Base-by-base conservation (phyloP, 2,797 vertebrate genomes). In the Gobionotothen gibberifrons region DNA sequence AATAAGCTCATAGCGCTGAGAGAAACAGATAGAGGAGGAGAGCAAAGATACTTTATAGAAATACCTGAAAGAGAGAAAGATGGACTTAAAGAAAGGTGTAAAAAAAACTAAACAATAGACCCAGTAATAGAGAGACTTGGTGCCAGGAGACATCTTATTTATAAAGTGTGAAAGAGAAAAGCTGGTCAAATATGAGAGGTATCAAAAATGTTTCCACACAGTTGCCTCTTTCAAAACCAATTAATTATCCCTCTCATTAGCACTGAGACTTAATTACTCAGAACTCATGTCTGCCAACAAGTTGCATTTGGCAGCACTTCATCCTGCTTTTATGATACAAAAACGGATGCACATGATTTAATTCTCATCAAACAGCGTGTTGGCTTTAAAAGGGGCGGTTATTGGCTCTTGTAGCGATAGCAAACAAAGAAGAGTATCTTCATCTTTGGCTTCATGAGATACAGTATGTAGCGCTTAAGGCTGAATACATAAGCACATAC, bases 1-100 rank as follows among this genome's bases (percentile, higher is more conserved):
- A 83, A 88, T 80, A 78, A 85, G 69, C 73, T 69, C 43, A 77
- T 43, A 68, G 72, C 36, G 49, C 69, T 51, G 53, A 52, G 17
- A 85, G 69, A 62, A 74, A 72, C 12, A 43, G 73, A 75, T 77
- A 56, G 76, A 42, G 76, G 42, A 57, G 29, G 63, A 8, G 22
- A 60, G 48, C 11, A 14, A 59, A 52, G 12, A 58, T 12, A 61
- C 40, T 69, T 16, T 77, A 22, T 51, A 74, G 60, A 72, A 72
- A 76, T 59, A 58, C 17, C 32, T 69, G 36, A 53, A 32, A 12
- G n/a, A 57, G 49, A 52, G 55, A 57, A 47, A 64, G 11, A 47
- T 16, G 19, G 4, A 1, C 13, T 48, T 13, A 69, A 21, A 63
- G 21, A 71, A 44, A 64, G 12, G 44, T n/a, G 22, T 26, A 42